phyloP scores from a whole-genome alignment of 2,888 invertebrate species.

The Agrotis puta region DNA sequence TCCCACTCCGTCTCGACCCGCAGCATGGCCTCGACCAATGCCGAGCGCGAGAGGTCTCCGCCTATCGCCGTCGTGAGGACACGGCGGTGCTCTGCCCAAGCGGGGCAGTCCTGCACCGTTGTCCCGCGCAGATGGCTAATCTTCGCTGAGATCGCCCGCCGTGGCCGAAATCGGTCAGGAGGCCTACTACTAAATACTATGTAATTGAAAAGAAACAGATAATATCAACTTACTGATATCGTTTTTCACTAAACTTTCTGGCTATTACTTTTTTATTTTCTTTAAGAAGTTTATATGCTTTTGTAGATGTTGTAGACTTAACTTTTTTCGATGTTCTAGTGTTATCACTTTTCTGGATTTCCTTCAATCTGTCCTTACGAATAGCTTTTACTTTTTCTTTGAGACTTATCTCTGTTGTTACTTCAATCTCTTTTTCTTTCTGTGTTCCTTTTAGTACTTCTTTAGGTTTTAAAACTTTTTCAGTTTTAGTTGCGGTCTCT shows the following conservation, averaged over 20 bases:
- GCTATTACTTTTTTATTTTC: not conserved
- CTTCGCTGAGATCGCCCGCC: too few relatives aligned
- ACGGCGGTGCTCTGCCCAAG: too few relatives aligned
- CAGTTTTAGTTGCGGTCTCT: not conserved
- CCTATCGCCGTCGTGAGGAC: too few relatives aligned
- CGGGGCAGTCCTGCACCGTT: too few relatives aligned
- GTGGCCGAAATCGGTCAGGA: too few relatives aligned
- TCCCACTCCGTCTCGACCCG: too few relatives aligned
- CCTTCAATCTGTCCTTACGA: not conserved
- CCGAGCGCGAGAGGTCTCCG: too few relatives aligned
- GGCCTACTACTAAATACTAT: not conserved
- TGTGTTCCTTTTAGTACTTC: not conserved
- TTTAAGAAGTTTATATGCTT: not conserved
- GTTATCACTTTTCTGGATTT: not conserved
- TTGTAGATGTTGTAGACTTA: rapidly evolving
- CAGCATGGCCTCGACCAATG: too few relatives aligned
- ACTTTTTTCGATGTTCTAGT: not conserved
- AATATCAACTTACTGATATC: slow-evolving; percentile 33
- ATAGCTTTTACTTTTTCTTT: slow-evolving; percentile 3
- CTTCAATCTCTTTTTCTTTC: not conserved
- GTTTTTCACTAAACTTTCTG: not conserved
- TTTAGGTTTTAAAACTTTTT: slow-evolving; percentile 3
- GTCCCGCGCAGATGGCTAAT: too few relatives aligned
- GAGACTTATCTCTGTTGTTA: not conserved
- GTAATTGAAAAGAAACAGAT: not conserved